phyloP scores from a whole-genome alignment of 2,113 vertebrate genomes.

The Callipepla squamata region DNA sequence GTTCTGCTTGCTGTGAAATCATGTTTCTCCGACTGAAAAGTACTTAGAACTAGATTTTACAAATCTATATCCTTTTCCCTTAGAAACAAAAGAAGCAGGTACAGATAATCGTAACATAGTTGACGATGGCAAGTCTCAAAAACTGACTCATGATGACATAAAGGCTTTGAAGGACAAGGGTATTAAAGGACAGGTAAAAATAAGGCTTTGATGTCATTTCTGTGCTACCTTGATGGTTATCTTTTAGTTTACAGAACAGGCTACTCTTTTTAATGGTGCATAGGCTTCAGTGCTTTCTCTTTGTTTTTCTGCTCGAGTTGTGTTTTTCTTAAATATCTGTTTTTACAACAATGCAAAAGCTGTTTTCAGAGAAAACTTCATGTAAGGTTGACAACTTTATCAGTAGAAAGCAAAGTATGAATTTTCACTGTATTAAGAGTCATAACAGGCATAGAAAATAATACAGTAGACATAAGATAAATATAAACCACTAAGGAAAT shows the following conservation, averaged over 20 bases:
- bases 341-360: background rate
- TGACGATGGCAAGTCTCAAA: constrained; percentile 97
- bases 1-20: constrained; percentile 19
- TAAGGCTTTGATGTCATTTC: constrained; percentile 58
- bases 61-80: constrained; percentile 62
- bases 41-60: constrained; percentile 33
- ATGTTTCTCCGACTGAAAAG: background rate
- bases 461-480: background rate
- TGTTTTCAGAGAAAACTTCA: constrained; percentile 16
- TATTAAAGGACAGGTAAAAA: constrained; percentile 93
- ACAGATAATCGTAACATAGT: constrained; percentile 96
- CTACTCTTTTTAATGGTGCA: background rate
- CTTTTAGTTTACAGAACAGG: background rate
- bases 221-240: background rate
- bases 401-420: background rate
- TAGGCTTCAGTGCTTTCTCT: constrained; percentile 2
- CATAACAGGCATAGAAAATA: background rate
- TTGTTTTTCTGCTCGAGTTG: background rate
- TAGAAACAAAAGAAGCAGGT: constrained; percentile 92
- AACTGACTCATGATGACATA: constrained; percentile 96
- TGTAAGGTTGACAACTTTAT: background rate
- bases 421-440: background rate
- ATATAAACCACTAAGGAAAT: background rate
- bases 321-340: background rate
- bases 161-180: constrained; percentile 96